Base-by-base conservation (phyloP, 2,113 vertebrate genomes). In the Tylochromis polylepis region DNA sequence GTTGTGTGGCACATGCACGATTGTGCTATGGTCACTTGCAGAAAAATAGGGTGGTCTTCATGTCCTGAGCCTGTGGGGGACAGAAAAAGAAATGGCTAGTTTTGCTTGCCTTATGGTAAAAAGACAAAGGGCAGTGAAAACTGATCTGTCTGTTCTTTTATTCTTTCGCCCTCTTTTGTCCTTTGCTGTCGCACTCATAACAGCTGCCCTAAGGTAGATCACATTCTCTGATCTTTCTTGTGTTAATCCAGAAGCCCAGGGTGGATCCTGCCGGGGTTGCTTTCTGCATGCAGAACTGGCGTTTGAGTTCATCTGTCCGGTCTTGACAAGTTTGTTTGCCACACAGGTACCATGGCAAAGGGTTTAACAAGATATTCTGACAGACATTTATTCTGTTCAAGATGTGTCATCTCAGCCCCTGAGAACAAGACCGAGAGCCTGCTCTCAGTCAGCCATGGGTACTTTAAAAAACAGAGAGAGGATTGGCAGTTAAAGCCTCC, bases 41-140 rank as follows among this genome's bases (percentile, higher is more conserved):
- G 8, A 70, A 72, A 46, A 56, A 43, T 67, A 85, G 59, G 24
- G 29, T 51, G 81, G 60, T 81, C 86, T 89, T 78, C 60, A 6
- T 85, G 87, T 91, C 81, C 38, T 2, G 18, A 82, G 87, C 80
- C 91, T 62, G 82, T 18, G 72, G 85, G 87, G 75, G 72, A 83
- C 91, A 77, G 82, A 83, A 85, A 51, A 84, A 91, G 83, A 92
- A 90, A 86, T 81, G 34, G 15, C 59, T 38, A 58, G 91, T 79
- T 65, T 84, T 88, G 79, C 87, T 92, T 14, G 5, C 82, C 79
- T 36, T 85, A 57, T 58, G 84, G 87, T 82, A 24, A 89, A 82
- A 80, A 92, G 91, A 95, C 91, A 95, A 92, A 90, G 85, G 60
- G 85, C 85, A 85, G 67, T 92, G 93, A 94, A 94, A 95, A 85